These are phyloP conservation scores for Scaptomyza cyrtandrae DNA, from an alignment of 2,888 invertebrate genomes.

Conservation along the genomic window DNA sequence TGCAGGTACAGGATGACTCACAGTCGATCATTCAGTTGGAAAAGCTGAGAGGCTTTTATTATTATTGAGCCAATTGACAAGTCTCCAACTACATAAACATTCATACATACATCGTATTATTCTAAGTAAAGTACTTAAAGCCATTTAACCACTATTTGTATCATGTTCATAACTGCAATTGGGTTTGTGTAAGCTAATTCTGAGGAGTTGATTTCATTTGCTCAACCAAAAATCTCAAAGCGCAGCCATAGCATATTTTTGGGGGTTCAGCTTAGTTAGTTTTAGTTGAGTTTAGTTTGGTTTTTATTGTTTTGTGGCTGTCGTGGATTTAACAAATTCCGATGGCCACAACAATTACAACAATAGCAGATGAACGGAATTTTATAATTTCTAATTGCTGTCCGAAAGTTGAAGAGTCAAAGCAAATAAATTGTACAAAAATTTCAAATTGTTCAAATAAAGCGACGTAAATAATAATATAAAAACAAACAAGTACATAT, in stretches of 20 bases:
- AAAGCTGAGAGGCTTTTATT: not conserved
- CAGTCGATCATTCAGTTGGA: not conserved
- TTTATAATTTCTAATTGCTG: conserved; percentile 40
- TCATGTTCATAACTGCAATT: conserved; percentile 4
- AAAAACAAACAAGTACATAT: conserved; percentile 20
- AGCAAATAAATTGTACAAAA: conserved; percentile 71
- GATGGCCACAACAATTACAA: conserved; percentile 17
- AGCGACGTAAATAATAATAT: conserved; percentile 28
- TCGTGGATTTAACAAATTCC: conserved; percentile 5
- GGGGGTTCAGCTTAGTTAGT: conserved; percentile 2
- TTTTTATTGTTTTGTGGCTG: not conserved
- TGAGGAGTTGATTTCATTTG: conserved; percentile 7
- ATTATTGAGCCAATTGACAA: not conserved
- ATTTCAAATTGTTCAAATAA: conserved; percentile 55
- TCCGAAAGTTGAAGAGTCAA: conserved; percentile 63
- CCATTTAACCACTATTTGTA: not conserved
- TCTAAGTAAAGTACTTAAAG: not conserved
- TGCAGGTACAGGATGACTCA: not conserved
- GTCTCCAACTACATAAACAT: not conserved
- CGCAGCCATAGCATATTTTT: conserved; percentile 3
- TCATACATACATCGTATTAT: not conserved
- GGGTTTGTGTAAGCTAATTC: conserved; percentile 3
- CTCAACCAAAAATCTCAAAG: conserved; percentile 1
- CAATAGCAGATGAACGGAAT: conserved; percentile 33
- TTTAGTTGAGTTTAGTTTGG: not conserved